Evolutionary conservation across 1,140 invertebrate species (phyloP).

Genomic region (Acromyrmex echinatior): DNA sequence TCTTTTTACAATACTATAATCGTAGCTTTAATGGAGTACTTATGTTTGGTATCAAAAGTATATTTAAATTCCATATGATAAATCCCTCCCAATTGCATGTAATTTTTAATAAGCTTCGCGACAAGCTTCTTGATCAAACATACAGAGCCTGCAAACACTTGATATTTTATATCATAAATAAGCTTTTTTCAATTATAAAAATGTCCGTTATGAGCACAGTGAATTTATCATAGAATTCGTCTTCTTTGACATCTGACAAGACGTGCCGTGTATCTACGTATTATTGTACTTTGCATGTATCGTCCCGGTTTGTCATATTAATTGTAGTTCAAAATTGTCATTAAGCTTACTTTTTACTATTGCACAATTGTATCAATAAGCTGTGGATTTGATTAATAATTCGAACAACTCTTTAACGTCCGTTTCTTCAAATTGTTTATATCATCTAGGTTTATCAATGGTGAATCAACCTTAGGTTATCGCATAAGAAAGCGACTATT

Average conservation of each 20-base stretch:
- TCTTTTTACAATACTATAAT: not conserved
- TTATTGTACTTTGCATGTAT: not conserved
- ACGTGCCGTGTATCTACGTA: not conserved
- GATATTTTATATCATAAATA: not conserved
- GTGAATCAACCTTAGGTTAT: no score
- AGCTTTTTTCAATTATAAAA: not conserved
- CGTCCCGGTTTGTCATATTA: not conserved
- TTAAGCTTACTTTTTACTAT: not conserved
- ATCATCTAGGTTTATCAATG: no score
- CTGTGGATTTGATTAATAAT: slow-evolving; percentile 20
- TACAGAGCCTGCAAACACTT: not conserved
- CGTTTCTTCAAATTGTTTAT: no score
- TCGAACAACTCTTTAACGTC: not conserved
- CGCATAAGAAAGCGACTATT: no score
- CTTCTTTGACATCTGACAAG: not conserved
- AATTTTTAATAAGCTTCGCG: not conserved
- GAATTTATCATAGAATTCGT: not conserved
- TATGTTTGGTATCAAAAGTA: not conserved
- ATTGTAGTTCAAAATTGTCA: slow-evolving; percentile 2
- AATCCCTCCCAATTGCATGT: not conserved
- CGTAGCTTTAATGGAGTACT: not conserved
- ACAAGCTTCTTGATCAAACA: not conserved
- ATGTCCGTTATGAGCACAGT: not conserved
- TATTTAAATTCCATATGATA: not conserved
- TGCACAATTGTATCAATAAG: not conserved